phyloP scores from a whole-genome alignment of 30 jellyfish, hydroid and myxozoan genomes.

The Aurelia aurita complex sp. Pacific region DNA sequence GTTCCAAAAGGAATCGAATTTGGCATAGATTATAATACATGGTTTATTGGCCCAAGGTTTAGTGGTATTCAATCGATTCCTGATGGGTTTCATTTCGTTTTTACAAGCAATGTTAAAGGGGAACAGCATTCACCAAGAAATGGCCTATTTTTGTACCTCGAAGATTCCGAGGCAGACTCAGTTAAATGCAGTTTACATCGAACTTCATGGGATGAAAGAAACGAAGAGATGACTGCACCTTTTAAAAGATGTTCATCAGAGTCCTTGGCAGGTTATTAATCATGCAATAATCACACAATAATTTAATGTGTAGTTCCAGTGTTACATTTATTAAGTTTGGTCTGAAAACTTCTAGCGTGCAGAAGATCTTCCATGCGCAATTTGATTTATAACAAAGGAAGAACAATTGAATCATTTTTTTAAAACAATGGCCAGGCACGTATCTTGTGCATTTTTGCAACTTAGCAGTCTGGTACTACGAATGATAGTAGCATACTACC shows the following conservation, averaged over 20 bases:
- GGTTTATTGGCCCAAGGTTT: slow-evolving; percentile 88
- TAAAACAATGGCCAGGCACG: too few species aligned
- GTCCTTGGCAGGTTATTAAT: slow-evolving; percentile 1
- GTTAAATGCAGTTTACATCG: not conserved
- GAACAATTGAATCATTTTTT: too few species aligned
- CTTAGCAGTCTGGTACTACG: too few species aligned
- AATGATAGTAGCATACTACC: too few species aligned
- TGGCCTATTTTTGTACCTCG: slow-evolving; percentile 60
- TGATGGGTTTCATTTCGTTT: slow-evolving; percentile 87
- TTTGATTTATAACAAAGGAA: too few species aligned
- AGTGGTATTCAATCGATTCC: slow-evolving; percentile 81
- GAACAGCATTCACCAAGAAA: slow-evolving; percentile 76
- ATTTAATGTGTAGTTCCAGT: too few species aligned
- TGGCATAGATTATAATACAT: slow-evolving; percentile 91
- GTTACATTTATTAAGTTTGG: too few species aligned
- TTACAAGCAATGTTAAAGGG: slow-evolving; percentile 65
- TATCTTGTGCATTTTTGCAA: too few species aligned
- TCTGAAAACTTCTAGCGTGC: too few species aligned
- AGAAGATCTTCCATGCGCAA: too few species aligned
- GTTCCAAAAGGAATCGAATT: slow-evolving; percentile 82
- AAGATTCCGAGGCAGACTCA: not conserved
- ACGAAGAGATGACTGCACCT: slow-evolving; percentile 33
- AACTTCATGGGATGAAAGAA: slow-evolving; percentile 40
- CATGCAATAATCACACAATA: not conserved
- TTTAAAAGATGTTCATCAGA: not conserved